phyloP scores from a whole-genome alignment of 2,888 invertebrate genomes.

The Andrena minutula region DNA sequence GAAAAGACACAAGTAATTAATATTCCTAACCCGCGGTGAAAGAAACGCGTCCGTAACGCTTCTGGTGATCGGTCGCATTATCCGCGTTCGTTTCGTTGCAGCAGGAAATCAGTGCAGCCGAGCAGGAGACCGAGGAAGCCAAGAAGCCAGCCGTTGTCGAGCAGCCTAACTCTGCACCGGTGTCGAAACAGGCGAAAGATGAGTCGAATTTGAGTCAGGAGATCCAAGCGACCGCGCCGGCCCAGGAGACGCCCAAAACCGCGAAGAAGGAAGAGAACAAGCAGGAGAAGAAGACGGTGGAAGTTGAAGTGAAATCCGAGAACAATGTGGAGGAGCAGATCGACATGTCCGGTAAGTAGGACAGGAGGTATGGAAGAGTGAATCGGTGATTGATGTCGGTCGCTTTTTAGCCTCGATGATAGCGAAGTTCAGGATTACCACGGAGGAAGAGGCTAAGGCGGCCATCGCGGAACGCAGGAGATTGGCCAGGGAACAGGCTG shows the following conservation, averaged over 20 bases:
- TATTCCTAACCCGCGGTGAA: not conserved
- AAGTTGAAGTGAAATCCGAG: slow-evolving; percentile 77
- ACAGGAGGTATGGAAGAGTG: too few species aligned
- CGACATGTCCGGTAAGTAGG: slow-evolving; percentile 87
- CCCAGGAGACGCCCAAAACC: slow-evolving; percentile 74
- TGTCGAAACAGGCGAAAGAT: slow-evolving; percentile 71
- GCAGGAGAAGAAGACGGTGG: slow-evolving; percentile 77
- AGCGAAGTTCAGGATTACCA: slow-evolving; percentile 90
- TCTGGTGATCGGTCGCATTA: not conserved
- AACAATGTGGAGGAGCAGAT: slow-evolving; percentile 85
- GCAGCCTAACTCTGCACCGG: slow-evolving; percentile 52
- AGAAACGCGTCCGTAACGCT: too few species aligned
- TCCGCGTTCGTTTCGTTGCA: slow-evolving; percentile 24
- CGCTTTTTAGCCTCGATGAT: slow-evolving; percentile 87
- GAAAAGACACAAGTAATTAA: slow-evolving; percentile 74
- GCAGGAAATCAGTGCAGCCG: slow-evolving; percentile 55
- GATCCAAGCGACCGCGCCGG: slow-evolving; percentile 53
- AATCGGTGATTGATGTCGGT: not conserved
- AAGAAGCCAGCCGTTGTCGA: slow-evolving; percentile 62
- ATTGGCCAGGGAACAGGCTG: slow-evolving; percentile 95
- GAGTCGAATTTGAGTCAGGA: slow-evolving; percentile 74
- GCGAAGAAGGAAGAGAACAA: slow-evolving; percentile 81
- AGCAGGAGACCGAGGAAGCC: slow-evolving; percentile 47
- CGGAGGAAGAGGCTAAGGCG: slow-evolving; percentile 97
- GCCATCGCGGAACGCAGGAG: slow-evolving; percentile 95